Evolutionary conservation across 2,888 invertebrate genomes (phyloP).

Genomic region (Eledona agricola): DNA sequence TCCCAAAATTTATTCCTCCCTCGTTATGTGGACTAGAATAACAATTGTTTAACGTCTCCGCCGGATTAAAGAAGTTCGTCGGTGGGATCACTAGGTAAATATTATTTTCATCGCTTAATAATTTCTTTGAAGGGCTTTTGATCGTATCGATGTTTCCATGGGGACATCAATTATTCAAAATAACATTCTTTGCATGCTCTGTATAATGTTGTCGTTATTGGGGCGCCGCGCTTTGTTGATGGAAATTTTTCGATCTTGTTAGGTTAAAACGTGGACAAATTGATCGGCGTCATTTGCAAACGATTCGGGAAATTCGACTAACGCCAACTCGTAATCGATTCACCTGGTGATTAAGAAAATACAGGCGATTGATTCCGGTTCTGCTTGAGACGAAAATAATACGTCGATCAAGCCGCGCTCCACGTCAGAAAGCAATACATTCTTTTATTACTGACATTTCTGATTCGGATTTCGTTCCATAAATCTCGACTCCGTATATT

Average conservation of each 20-base stretch:
- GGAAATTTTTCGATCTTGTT: conserved; percentile 10
- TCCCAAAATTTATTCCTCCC: conserved; percentile 8
- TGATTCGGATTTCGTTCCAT: conserved; percentile 14
- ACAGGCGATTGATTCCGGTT: no score
- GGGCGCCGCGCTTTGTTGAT: not conserved
- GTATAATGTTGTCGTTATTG: conserved; percentile 5
- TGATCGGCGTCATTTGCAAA: conserved; percentile 17
- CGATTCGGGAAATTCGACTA: conserved; percentile 10
- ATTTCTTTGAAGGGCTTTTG: conserved; percentile 12
- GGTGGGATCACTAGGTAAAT: no score
- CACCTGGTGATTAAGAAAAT: no score
- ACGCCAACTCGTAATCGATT: no score
- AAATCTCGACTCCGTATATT: conserved; percentile 19
- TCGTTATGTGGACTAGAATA: not conserved
- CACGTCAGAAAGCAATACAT: conserved; percentile 27
- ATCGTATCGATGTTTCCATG: conserved; percentile 6
- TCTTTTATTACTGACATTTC: conserved; percentile 25
- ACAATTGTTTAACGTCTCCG: not conserved
- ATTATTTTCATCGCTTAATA: conserved; percentile 12
- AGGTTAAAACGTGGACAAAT: conserved; percentile 5
- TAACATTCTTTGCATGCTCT: conserved; percentile 10
- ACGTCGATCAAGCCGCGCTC: conserved; percentile 21
- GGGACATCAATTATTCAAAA: conserved; percentile 14
- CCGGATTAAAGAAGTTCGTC: conserved; percentile 1
- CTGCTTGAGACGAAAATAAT: conserved; percentile 13